Conservation (phyloP, 1,140 invertebrate genomes). For the Drosophila burlai region DNA sequence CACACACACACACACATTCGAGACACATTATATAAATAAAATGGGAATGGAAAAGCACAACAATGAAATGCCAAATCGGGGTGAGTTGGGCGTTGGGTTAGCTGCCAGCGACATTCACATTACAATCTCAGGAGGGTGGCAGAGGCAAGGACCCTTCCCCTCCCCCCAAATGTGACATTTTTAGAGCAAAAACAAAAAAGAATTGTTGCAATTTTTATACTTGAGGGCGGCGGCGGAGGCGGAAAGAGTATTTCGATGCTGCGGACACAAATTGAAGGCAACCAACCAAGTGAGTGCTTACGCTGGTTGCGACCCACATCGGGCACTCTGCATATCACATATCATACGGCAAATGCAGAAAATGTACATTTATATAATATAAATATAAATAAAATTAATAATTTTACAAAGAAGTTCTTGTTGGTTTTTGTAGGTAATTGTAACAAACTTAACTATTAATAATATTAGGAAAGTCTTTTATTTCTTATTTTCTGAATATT, state of each 20-base stretch:
- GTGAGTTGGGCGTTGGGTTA: conserved; percentile 16
- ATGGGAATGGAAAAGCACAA: conserved; percentile 76
- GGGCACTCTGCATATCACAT: conserved; percentile 2
- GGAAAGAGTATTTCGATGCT: conserved; percentile 10
- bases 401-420: background rate
- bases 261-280: conserved; percentile 11
- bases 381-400: too few relatives aligned
- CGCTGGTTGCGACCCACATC: conserved; percentile 5
- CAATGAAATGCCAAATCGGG: conserved; percentile 73
- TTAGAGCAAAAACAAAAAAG: conserved; percentile 41
- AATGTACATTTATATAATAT: background rate
- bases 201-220: conserved; percentile 55
- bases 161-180: conserved; percentile 47
- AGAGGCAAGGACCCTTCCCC: background rate
- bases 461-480: background rate
- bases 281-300: background rate
- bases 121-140: conserved; percentile 39
- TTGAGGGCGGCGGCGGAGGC: conserved; percentile 1
- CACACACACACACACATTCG: conserved; percentile 42
- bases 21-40: conserved; percentile 82
- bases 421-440: background rate
- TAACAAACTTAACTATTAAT: background rate
- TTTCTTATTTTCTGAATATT: too few relatives aligned
- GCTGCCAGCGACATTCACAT: conserved; percentile 69
- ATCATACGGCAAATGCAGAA: background rate